Evolutionary conservation across 2,113 vertebrate species (phyloP).

Genomic region (Turnix velox): DNA sequence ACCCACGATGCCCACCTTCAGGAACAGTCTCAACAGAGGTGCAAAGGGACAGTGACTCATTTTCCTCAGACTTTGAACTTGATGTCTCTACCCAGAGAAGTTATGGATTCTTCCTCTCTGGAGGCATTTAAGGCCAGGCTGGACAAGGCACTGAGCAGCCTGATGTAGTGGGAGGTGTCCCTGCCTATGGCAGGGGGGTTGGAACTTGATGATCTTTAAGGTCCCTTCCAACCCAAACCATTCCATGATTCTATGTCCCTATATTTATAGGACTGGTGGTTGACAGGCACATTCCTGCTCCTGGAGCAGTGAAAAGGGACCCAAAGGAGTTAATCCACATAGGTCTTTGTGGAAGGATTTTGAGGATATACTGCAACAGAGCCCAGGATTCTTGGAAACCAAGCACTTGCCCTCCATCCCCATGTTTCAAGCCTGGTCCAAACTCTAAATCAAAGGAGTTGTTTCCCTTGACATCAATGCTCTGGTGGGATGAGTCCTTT

Average conservation of each 20-base stretch:
- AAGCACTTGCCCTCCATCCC: fast-evolving
- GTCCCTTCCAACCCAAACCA: no score
- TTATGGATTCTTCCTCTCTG: no score
- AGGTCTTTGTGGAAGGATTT: not conserved
- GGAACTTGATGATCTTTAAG: no score
- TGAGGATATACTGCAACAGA: not conserved
- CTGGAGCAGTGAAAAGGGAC: not conserved
- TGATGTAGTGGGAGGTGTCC: no score
- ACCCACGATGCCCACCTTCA: fast-evolving
- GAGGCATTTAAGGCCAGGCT: no score
- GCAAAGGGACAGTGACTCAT: not conserved
- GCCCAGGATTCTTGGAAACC: not conserved
- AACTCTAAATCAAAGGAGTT: not conserved
- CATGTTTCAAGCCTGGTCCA: not conserved
- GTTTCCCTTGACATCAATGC: not conserved
- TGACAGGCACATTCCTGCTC: not conserved
- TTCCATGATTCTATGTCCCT: no score
- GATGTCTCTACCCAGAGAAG: no score
- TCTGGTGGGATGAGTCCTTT: not conserved
- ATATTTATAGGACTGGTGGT: not conserved
- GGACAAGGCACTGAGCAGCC: no score
- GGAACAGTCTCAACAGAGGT: not conserved
- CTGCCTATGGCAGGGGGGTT: no score
- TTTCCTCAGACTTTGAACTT: not conserved
- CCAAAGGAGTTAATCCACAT: not conserved